Base-by-base conservation (phyloP, 2,113 vertebrate genomes). In the Tachuris rubrigastra region DNA sequence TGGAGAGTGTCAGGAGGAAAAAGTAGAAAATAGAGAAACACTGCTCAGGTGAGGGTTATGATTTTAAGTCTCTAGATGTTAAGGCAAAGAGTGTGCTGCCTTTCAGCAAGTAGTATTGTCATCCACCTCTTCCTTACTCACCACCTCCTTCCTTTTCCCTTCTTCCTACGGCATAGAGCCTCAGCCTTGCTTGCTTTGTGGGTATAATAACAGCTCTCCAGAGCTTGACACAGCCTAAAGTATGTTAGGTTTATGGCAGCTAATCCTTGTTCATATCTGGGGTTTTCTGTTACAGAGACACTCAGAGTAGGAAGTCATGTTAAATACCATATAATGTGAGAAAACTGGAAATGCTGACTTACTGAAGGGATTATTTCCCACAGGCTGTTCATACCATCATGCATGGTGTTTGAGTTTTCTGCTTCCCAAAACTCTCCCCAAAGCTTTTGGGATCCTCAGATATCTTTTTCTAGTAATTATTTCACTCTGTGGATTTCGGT, bases 241-340 rank as follows among this genome's bases (percentile, higher is more conserved):
- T 46, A 58, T 9, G 24, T 15, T 22, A 9, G n/a, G 19, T 81
- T 77, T 77, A 58, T 85, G 59, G 50, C 25, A 69, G 23, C 46
- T 95, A 90, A 95, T 93, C 93, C 89, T 37, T 75, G 65, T 47
- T 91, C 41, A 24, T 85, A 62, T 92, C 76, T 77, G 35, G n/a
- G 21, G 25, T 59, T 93, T 94, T 80, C 74, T 88, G n/a, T 89
- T 85, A 94, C 89, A 62, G 77, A 87, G 53, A 35, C 28, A 56
- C 46, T 90, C 31, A 3, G 71, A 41, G 50, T 71, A 69, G 46
- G 55, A 56, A 90, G 52, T 68, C 31, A n/a, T 44, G 65, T 83
- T 73, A 82, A 85, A 92, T 69, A 24, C 35, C 0, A 1, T 42
- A 62, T 88, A 94, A 92, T 66, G 62, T 89, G 80, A 90, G 47